phyloP scores from a whole-genome alignment of 2,888 invertebrate genomes.

The Melieria picta region DNA sequence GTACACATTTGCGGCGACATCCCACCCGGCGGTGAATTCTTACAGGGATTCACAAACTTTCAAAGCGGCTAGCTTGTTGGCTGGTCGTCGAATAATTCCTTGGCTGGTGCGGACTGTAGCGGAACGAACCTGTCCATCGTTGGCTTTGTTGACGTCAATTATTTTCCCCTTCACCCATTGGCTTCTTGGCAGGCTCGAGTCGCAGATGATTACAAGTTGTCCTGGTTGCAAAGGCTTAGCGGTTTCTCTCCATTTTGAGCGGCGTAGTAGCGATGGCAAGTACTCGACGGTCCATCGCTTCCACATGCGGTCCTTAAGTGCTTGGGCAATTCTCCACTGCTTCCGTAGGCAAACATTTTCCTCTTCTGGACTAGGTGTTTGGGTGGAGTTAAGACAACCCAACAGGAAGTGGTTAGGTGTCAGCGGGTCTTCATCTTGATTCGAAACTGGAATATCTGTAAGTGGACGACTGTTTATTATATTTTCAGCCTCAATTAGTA shows the following conservation, averaged over 20 bases:
- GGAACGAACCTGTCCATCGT: neutral
- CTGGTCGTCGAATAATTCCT: neutral
- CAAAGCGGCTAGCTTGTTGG: conserved; percentile 3
- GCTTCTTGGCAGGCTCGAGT: conserved; percentile 24
- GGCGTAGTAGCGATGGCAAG: conserved; percentile 32
- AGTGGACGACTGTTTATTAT: conserved; percentile 39
- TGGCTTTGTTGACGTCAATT: conserved; percentile 6
- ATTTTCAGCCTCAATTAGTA: conserved; percentile 38
- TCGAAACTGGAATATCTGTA: conserved; percentile 35
- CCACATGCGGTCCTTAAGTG: conserved; percentile 33
- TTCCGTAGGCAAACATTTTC: conserved; percentile 23
- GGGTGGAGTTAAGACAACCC: conserved; percentile 32
- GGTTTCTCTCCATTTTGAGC: conserved; percentile 37
- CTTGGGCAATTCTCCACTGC: conserved; percentile 35
- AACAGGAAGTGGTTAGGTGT: conserved; percentile 41
- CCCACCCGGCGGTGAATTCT: conserved; percentile 7
- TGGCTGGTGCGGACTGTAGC: neutral
- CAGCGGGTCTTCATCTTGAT: conserved; percentile 34
- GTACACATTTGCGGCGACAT: neutral
- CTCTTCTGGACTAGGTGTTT: conserved; percentile 31
- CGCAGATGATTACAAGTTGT: conserved; percentile 28
- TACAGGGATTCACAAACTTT: conserved; percentile 7
- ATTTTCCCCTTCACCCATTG: conserved; percentile 35
- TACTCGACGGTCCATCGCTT: conserved; percentile 33
- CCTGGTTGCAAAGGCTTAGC: neutral